phyloP scores from a whole-genome alignment of 2,888 invertebrate species.

The Iphiclides podalirius region DNA sequence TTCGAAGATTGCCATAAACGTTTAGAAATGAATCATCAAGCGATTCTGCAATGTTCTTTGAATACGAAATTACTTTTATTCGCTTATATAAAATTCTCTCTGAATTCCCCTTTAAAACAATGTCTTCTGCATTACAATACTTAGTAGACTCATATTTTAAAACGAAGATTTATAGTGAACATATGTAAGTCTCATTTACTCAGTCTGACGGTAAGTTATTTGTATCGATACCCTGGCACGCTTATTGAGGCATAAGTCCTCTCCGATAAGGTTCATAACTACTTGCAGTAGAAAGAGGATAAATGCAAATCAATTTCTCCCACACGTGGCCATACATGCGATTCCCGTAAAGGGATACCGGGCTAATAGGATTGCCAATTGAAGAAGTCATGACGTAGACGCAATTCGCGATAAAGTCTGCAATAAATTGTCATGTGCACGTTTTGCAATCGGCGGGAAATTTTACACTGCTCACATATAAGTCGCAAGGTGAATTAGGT shows the following conservation, averaged over 20 bases:
- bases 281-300: conserved; percentile 13
- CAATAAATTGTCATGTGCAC: conserved; percentile 10
- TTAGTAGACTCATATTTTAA: conserved; percentile 29
- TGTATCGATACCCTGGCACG: no score
- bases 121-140: conserved; percentile 26
- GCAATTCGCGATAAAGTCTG: conserved; percentile 26
- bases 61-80: neutral
- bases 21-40: neutral
- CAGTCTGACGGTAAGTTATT: no score
- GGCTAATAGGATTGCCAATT: conserved; percentile 34
- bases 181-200: conserved; percentile 4
- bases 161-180: conserved; percentile 20
- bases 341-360: conserved; percentile 26
- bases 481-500: neutral
- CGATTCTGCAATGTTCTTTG: neutral
- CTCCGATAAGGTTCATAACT: no score
- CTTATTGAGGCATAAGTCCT: no score
- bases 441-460: conserved; percentile 1
- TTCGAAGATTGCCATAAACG: neutral
- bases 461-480: conserved; percentile 9
- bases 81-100: conserved; percentile 1
- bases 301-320: conserved; percentile 33
- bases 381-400: conserved; percentile 31
- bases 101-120: conserved; percentile 17
- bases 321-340: conserved; percentile 28